A percentile compares a stretch with the other conserved stretches of the same genome.
Conservation (phyloP, 2,113 vertebrate species). For the Ursus arctos region DNA sequence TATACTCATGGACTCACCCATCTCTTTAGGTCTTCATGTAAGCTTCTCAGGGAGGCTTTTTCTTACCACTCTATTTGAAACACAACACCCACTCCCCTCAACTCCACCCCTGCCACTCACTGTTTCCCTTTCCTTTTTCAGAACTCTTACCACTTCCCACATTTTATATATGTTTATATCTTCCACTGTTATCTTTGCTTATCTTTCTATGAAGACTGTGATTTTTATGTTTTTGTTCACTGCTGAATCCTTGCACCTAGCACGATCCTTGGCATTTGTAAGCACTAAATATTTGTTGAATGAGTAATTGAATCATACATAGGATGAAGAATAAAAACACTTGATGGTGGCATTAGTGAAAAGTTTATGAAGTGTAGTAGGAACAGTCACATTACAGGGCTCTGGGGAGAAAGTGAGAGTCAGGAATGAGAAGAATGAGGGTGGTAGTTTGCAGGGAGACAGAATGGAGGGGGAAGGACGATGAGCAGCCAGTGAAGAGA, state of each 20-base stretch:
- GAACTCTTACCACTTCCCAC: not conserved
- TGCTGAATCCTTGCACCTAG: not conserved
- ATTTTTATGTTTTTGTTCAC: constrained; percentile 23
- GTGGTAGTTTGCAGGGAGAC: not conserved
- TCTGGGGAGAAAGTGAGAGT: not conserved
- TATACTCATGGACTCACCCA: not conserved
- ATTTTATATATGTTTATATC: not conserved
- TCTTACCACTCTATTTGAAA: not conserved
- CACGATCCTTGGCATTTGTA: not conserved
- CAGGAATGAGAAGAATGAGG: not conserved
- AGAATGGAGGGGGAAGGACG: not conserved
- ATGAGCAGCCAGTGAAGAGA: not conserved
- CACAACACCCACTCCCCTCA: not conserved
- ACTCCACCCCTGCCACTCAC: not conserved
- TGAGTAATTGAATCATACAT: not conserved
- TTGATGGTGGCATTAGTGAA: not conserved
- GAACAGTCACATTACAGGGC: not conserved
- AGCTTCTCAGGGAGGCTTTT: not conserved
- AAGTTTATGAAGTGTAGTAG: not conserved
- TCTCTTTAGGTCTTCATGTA: not conserved
- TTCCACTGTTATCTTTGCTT: not conserved
- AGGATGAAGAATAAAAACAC: not conserved
- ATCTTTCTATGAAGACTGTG: not conserved
- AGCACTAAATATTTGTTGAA: not conserved
- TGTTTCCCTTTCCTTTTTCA: not conserved